Percentiles rank a stretch among this genome's conserved stretches.
phyloP scores from a whole-genome alignment of 1,140 invertebrate species.

The Procambarus virginalis region DNA sequence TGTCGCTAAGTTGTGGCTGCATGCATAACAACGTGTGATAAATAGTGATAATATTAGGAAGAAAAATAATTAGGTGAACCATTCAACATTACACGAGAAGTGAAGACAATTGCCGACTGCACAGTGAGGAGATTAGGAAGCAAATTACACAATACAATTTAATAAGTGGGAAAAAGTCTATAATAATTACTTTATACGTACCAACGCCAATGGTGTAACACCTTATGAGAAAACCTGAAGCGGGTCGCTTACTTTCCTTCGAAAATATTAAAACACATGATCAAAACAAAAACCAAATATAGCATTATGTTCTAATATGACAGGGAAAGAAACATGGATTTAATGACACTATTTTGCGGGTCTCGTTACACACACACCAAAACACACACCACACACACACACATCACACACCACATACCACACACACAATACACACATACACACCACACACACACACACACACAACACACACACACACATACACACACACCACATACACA shows the following conservation, averaged over 20 bases:
- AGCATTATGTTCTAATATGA: not conserved
- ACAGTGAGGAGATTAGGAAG: not conserved
- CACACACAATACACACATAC: no score
- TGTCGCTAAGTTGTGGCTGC: not conserved
- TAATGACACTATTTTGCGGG: not conserved
- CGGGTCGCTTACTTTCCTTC: not conserved
- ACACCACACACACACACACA: not conserved
- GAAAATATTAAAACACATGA: not conserved
- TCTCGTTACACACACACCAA: not conserved
- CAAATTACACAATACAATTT: not conserved
- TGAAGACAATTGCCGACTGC: not conserved
- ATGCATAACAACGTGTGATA: not conserved
- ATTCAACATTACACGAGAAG: not conserved
- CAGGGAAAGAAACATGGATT: not conserved
- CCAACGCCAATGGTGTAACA: not conserved
- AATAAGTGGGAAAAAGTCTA: not conserved
- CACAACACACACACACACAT: not conserved
- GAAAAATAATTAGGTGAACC: not conserved
- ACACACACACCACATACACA: no score
- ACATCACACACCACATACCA: no score
- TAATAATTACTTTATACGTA: not conserved
- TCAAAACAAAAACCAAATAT: not conserved
- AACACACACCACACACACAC: no score
- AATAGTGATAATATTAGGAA: not conserved
- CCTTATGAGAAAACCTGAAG: not conserved